Evolutionary conservation across 2,113 vertebrate genomes (phyloP), one percentile per base, ranked within the genome.

Genomic region (Notothenia coriiceps): DNA sequence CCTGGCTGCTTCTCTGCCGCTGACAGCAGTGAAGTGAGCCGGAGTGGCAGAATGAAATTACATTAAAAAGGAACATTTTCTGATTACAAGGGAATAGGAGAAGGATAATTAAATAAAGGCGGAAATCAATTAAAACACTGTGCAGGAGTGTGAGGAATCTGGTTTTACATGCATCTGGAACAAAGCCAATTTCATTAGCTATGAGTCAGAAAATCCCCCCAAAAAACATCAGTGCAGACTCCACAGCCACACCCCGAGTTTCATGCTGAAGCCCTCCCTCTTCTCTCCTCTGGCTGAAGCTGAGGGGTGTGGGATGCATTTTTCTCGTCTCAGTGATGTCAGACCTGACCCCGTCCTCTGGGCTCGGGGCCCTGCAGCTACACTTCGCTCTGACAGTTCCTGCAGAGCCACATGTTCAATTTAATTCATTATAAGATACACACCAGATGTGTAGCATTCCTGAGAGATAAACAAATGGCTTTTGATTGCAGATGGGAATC

Each of bases 221-320:
- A 18, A 22, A 56, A 77, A 77, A 50, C 35, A 61, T 25, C 1
- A 15, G 8, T 12, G 6, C 46, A 59, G 74, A 62, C 35, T 7
- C 0, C 62, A 69, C 35, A 72, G 51, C 72, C 83, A 73, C 86
- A 82, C 50, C 84, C 90, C 74, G 10, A n/a, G 60, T 43, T 55
- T 81, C 56, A 70, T 46, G 62, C 10, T 50, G 57, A 40, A 75
- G 29, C 75, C 52, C 71, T 35, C 35, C 50, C 72, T 35, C 59
- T 20, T 22, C 51, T 60, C 44, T 29, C 17, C 51, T 60, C 74
- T 75, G 82, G 67, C 63, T 82, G 60, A 70, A 43, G 54, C 14
- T 3, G 1, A 75, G 14, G 59, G 81, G 56, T 54, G 68, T 69
- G 65, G 62, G 69, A n/a, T 2, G 1, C 54, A 62, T 55, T 65